Percentiles rank a stretch among this genome's conserved stretches.
phyloP scores from a whole-genome alignment of 2,888 invertebrate genomes.

The Patella caerulea region DNA sequence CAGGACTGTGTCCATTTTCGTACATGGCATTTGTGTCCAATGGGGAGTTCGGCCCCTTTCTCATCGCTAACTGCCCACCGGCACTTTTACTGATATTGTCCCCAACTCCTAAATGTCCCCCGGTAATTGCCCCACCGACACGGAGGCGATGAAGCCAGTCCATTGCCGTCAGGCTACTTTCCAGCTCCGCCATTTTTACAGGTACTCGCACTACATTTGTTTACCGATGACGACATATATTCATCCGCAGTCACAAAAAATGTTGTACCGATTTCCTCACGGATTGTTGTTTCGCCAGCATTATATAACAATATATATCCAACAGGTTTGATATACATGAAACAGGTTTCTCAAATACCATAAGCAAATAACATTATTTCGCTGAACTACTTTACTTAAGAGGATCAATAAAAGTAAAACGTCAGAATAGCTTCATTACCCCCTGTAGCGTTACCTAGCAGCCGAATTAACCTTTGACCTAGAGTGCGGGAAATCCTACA shows the following conservation, averaged over 20 bases:
- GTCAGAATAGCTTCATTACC: conserved; percentile 46
- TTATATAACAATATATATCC: no score
- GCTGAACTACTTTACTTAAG: conserved; percentile 31
- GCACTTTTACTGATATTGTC: conserved; percentile 49
- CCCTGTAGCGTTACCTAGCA: conserved; percentile 61
- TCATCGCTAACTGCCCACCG: conserved; percentile 58
- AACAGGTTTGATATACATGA: no score
- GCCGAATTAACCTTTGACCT: conserved; percentile 57
- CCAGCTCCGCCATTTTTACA: conserved; percentile 71
- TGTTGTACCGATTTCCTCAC: no score
- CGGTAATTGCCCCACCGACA: conserved; percentile 65
- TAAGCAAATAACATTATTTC: not conserved
- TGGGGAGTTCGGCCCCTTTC: conserved; percentile 65
- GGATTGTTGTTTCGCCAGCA: no score
- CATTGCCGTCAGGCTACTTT: conserved; percentile 73
- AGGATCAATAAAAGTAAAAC: conserved; percentile 35
- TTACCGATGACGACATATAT: conserved; percentile 36
- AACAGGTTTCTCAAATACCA: no score
- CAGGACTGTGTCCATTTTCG: conserved; percentile 48
- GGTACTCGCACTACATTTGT: conserved; percentile 18
- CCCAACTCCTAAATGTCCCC: conserved; percentile 39
- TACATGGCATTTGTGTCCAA: conserved; percentile 61
- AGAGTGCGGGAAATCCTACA: conserved; percentile 38
- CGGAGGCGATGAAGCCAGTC: conserved; percentile 74
- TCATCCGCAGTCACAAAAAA: conserved; percentile 4